phyloP scores from a whole-genome alignment of 2,888 invertebrate genomes.

The Trachelus iudaicus region DNA sequence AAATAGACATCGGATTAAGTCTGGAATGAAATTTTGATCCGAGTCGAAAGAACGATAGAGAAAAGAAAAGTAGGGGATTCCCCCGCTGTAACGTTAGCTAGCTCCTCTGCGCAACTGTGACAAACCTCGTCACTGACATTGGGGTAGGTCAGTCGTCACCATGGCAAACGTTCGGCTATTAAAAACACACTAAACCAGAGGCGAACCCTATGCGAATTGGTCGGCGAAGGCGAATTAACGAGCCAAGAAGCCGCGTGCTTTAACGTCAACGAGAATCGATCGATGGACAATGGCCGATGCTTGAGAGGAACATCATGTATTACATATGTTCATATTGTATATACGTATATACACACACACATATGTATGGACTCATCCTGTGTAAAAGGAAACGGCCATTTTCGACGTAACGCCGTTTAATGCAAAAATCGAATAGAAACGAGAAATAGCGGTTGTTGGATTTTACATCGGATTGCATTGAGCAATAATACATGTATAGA shows the following conservation, averaged over 20 bases:
- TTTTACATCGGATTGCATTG: neutral
- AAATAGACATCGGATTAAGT: neutral
- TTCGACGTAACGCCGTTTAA: neutral
- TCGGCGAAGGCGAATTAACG: neutral
- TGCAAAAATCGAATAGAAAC: neutral
- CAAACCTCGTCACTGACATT: conserved; percentile 23
- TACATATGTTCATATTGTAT: neutral
- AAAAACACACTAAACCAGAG: conserved; percentile 3
- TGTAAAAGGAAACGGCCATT: neutral
- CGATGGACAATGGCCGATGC: neutral
- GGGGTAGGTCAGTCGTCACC: conserved; percentile 31
- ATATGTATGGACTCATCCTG: neutral
- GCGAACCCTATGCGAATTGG: neutral
- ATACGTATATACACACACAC: no score
- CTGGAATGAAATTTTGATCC: neutral
- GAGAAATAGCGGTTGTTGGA: neutral
- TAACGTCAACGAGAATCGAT: neutral
- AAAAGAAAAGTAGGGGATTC: neutral
- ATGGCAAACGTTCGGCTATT: conserved; percentile 4
- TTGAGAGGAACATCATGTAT: neutral
- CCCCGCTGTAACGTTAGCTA: neutral
- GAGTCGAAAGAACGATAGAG: neutral
- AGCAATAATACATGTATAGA: neutral
- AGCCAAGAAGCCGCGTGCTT: neutral
- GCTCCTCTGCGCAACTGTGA: neutral